These are phyloP conservation scores for Pyralis farinalis DNA, from an alignment of 2,888 invertebrate genomes.

Conservation along the genomic window DNA sequence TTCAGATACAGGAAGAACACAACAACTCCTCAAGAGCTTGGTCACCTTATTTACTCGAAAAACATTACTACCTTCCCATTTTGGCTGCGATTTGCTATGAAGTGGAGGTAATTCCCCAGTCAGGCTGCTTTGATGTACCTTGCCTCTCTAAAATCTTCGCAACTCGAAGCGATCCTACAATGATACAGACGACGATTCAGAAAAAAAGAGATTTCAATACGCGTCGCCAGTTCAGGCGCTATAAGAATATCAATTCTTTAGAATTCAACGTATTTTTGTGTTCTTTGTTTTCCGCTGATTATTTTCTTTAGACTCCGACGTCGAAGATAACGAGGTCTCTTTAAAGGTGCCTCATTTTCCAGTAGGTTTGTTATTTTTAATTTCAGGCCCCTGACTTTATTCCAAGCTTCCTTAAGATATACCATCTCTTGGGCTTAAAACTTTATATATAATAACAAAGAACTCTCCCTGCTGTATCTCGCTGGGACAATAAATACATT, in stretches of 20 bases:
- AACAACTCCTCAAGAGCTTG: no score
- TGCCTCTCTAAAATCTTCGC: no score
- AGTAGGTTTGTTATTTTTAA: conserved; percentile 55
- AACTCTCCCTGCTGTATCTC: conserved; percentile 14
- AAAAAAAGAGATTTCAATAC: background rate
- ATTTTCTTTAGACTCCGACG: conserved; percentile 45
- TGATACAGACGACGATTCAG: no score
- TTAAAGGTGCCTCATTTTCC: conserved; percentile 56
- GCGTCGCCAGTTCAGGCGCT: conserved; percentile 4
- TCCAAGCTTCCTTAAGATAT: conserved; percentile 24
- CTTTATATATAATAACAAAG: conserved; percentile 18
- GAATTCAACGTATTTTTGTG: conserved; percentile 33
- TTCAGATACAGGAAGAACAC: no score
- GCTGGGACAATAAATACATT: conserved; percentile 8
- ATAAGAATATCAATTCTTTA: conserved; percentile 21
- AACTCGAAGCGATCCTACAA: no score
- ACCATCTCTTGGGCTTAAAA: conserved; percentile 22
- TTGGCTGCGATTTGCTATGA: no score
- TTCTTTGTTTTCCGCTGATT: conserved; percentile 53
- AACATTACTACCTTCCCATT: no score
- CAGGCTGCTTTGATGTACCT: no score
- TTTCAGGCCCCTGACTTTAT: conserved; percentile 38
- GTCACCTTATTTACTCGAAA: no score
- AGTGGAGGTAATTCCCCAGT: no score
- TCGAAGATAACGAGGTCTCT: conserved; percentile 58